Evolutionary conservation across 2,113 vertebrate genomes (phyloP).

Genomic region (Cyanoramphus novaezelandiae): DNA sequence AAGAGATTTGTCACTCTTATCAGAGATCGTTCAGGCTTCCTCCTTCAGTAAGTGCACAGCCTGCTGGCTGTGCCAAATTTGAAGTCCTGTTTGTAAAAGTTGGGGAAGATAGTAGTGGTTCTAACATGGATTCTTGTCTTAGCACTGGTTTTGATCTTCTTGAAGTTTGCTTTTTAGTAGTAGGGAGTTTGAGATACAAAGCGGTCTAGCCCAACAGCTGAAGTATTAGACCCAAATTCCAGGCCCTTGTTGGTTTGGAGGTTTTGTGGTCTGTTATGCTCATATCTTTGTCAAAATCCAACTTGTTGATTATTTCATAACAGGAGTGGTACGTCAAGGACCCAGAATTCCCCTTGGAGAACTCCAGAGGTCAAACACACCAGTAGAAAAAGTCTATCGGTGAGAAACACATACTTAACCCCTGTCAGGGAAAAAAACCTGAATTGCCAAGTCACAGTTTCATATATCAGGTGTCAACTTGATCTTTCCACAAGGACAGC

Average conservation of each 20-base stretch:
- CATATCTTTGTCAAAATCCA: not conserved
- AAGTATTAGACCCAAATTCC: not conserved
- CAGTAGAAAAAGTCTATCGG: constrained; percentile 90
- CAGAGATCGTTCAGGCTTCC: not conserved
- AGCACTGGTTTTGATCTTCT: not conserved
- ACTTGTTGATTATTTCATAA: not conserved
- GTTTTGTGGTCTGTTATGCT: not conserved
- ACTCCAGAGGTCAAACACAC: constrained; percentile 81
- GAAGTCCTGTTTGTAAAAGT: not conserved
- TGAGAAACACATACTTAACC: constrained; percentile 71
- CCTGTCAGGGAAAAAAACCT: not conserved
- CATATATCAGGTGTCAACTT: not conserved
- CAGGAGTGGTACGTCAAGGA: constrained; percentile 81
- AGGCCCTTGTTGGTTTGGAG: not conserved
- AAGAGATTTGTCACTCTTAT: not conserved
- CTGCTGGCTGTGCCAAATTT: not conserved
- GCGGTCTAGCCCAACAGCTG: not conserved
- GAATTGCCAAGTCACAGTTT: not conserved
- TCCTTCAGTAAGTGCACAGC: not conserved
- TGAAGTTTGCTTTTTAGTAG: not conserved
- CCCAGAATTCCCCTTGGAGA: constrained; percentile 84
- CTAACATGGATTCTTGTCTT: not conserved
- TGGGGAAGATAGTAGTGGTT: not conserved
- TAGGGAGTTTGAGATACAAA: not conserved
- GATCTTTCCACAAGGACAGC: not conserved